Base-by-base conservation (phyloP, 2,113 vertebrate species). In the Aptenodytes forsteri region DNA sequence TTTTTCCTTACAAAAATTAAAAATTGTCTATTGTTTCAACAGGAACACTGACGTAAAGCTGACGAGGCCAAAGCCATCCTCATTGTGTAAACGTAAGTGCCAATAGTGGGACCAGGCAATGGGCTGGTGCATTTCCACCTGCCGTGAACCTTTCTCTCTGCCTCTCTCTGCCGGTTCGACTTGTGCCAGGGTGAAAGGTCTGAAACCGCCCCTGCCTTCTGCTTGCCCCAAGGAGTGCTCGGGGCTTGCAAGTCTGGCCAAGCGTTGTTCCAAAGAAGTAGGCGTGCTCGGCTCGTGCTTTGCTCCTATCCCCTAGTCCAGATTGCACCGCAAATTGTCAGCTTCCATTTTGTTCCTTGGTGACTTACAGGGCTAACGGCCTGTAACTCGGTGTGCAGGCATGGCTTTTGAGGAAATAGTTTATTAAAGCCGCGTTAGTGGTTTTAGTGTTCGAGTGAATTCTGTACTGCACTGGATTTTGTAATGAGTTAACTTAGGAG, bases 201-300 rank as follows among this genome's bases (percentile, higher is more conserved):
- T 6, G 1, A 40, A 27, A 23, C 11, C 1, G 8, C 2, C 50
- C 16, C 38, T 6, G 16, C n/a, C 58, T 23, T 5, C 77, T 42
- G 49, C 58, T 27, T 3, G 9, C 62, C 61, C 16, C 30, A 2
- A 1, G 50, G 11, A 7, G n/a, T 0, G 21, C 58, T 54, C 1
- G 4, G 61, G 19, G 25, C 44, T 9, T 1, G 9, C 3, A 0
- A 1, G 2, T 2, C 16, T 1, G 25, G 36, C 36, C 25, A 4
- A 5, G 36, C 4, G 3, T 6, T 4, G 19, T 11, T 18, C 30
- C 1, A 4, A 6, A 11, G 21, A 7, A 5, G 38, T 1, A 1
- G 46, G 25, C 7, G 0, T 2, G 2, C 17, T 11, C 8, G 1
- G 20, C 21, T 46, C 1, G 0, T 2, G 46, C 11, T 44, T 17